Evolutionary conservation across 1,140 invertebrate genomes (phyloP).

Genomic region (Heliconius nattereri): DNA sequence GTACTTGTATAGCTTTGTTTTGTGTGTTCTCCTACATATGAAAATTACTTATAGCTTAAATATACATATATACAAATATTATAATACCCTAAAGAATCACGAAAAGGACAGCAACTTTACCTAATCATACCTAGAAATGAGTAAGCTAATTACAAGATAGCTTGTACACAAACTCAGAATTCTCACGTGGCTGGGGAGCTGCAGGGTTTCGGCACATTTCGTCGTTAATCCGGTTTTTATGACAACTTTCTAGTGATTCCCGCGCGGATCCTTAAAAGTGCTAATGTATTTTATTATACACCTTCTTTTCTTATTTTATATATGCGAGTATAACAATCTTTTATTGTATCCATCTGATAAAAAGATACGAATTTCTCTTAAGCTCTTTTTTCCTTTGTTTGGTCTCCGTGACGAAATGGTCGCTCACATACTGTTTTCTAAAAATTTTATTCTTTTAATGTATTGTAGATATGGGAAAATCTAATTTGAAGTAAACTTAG

Average conservation of each 20-base stretch:
- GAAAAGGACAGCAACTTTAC: neutral
- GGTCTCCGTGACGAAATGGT: slow-evolving; percentile 4
- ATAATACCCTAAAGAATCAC: neutral
- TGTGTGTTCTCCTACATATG: too few relatives aligned
- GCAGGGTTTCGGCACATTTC: slow-evolving; percentile 34
- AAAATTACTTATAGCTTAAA: neutral
- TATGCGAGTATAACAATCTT: slow-evolving; percentile 18
- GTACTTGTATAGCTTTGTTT: neutral
- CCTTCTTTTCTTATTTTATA: slow-evolving; percentile 30
- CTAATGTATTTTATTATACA: slow-evolving; percentile 60
- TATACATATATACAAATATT: neutral
- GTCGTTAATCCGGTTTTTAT: slow-evolving; percentile 57
- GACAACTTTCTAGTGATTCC: slow-evolving; percentile 70
- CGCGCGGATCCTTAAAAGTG: slow-evolving; percentile 63
- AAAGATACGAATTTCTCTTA: neutral
- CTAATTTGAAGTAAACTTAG: neutral
- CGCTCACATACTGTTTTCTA: neutral
- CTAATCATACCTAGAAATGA: neutral
- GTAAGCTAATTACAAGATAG: slow-evolving; percentile 28
- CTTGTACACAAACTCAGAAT: slow-evolving; percentile 23
- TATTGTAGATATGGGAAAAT: neutral
- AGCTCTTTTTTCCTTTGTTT: neutral
- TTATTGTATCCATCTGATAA: slow-evolving; percentile 16
- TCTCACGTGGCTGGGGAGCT: slow-evolving; percentile 35
- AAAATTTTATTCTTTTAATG: neutral